Conservation (phyloP, 2,797 vertebrate species). For the Todus mexicanus region DNA sequence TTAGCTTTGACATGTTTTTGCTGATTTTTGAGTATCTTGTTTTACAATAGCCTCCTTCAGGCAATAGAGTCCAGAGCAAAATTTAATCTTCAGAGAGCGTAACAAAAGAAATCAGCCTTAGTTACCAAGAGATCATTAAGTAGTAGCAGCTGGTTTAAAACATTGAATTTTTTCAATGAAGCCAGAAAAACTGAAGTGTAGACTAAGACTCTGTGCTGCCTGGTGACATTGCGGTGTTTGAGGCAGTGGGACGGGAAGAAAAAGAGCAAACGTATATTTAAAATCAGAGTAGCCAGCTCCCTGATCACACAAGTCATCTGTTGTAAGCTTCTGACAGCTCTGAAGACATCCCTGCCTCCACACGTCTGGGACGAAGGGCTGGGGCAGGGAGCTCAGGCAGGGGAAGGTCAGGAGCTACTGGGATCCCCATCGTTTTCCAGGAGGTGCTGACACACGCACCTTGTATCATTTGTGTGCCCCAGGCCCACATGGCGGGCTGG, state of each 20-base stretch:
- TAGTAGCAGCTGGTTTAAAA: slow-evolving; percentile 46
- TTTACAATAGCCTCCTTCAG: slow-evolving; percentile 54
- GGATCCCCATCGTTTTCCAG: background rate
- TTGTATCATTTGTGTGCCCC: fast-evolving
- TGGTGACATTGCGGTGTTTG: background rate
- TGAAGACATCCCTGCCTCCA: background rate
- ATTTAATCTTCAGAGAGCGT: slow-evolving; percentile 39
- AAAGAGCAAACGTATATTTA: background rate
- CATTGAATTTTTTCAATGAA: background rate
- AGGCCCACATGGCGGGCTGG: background rate
- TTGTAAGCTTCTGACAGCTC: background rate
- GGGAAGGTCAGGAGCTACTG: background rate
- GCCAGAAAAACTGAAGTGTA: slow-evolving; percentile 4
- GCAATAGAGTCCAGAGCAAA: slow-evolving; percentile 22
- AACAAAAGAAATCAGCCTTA: slow-evolving; percentile 44
- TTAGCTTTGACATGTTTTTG: slow-evolving; percentile 21
- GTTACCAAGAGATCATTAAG: slow-evolving; percentile 54
- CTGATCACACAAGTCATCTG: background rate
- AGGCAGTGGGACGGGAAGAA: background rate
- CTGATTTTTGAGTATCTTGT: slow-evolving; percentile 35
- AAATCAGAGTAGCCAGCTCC: background rate
- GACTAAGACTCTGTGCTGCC: background rate
- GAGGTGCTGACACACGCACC: background rate
- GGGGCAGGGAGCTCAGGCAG: background rate
- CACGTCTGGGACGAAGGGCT: background rate